These are phyloP conservation scores for Tinea semifulvella DNA, from an alignment of 2,888 invertebrate species.

Conservation along the genomic window DNA sequence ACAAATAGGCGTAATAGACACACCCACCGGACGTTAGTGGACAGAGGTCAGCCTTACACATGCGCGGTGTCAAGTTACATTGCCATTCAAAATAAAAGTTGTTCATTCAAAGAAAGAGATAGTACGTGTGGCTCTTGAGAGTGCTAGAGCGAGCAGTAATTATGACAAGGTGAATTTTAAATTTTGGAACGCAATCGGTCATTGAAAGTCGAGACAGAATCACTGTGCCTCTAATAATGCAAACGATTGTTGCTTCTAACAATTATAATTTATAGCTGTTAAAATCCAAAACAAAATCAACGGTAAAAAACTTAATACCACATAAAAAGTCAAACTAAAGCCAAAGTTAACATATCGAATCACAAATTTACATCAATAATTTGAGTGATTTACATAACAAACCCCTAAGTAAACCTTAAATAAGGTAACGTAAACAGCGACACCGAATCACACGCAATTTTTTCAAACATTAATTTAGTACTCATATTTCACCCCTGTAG, in stretches of 20 bases:
- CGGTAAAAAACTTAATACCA: no score
- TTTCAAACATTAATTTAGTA: conserved; percentile 60
- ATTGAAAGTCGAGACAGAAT: no score
- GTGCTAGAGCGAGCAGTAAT: no score
- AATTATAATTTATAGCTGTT: no score
- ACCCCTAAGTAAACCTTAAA: conserved; percentile 52
- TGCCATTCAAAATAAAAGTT: no score
- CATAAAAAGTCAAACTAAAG: not conserved
- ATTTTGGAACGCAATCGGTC: no score
- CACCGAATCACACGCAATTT: conserved; percentile 40
- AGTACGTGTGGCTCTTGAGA: no score
- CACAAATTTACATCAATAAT: conserved; percentile 40
- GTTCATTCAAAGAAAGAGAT: no score
- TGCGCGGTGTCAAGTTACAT: conserved; percentile 29
- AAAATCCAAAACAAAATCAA: not conserved
- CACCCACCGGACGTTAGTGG: conserved; percentile 51
- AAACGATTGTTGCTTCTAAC: no score
- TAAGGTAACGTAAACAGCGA: conserved; percentile 47
- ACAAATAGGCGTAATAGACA: conserved; percentile 26
- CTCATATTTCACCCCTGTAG: conserved; percentile 58
- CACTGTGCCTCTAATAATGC: no score
- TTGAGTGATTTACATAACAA: conserved; percentile 59
- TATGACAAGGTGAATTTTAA: no score
- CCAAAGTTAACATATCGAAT: conserved; percentile 3
- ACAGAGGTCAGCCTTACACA: conserved; percentile 56